Evolutionary conservation across 2,888 invertebrate genomes (phyloP).

Genomic region (Stegana nigrithorax): DNA sequence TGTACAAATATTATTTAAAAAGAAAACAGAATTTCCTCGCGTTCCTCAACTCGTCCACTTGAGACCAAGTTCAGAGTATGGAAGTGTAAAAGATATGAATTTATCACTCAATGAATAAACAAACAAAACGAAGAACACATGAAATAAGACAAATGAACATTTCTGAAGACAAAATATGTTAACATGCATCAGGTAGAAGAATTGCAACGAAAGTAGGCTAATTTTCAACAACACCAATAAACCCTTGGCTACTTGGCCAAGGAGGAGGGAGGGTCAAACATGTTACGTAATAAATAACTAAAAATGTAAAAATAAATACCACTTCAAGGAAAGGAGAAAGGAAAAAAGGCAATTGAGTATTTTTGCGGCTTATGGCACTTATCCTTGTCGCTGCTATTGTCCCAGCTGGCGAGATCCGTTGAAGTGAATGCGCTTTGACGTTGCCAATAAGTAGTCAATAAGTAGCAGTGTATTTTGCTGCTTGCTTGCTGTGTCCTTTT

Average conservation of each 20-base stretch:
- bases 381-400: slow-evolving; percentile 34
- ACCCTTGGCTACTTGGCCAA: not conserved
- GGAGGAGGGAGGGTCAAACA: not conserved
- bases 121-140: too few species aligned
- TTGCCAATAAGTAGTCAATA: slow-evolving; percentile 10
- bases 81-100: too few species aligned
- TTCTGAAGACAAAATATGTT: not conserved
- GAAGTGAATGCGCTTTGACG: slow-evolving; percentile 8
- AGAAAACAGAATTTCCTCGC: too few species aligned
- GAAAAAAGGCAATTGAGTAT: slow-evolving; percentile 9
- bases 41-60: too few species aligned
- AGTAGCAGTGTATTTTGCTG: slow-evolving; percentile 19
- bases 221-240: not conserved
- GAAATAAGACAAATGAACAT: not conserved
- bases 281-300: slow-evolving; percentile 3
- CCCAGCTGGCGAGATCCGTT: slow-evolving; percentile 41
- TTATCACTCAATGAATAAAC: too few species aligned
- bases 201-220: too few species aligned
- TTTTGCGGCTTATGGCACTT: slow-evolving; percentile 49
- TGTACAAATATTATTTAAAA: too few species aligned
- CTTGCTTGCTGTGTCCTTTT: not conserved
- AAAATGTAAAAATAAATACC: slow-evolving; percentile 15
- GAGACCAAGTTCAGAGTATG: too few species aligned
- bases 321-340: not conserved
- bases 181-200: too few species aligned